Percentiles rank a stretch among this genome's conserved stretches.
Evolutionary conservation across 2,888 invertebrate genomes (phyloP).

Genomic region (Boloria euphrosyne): DNA sequence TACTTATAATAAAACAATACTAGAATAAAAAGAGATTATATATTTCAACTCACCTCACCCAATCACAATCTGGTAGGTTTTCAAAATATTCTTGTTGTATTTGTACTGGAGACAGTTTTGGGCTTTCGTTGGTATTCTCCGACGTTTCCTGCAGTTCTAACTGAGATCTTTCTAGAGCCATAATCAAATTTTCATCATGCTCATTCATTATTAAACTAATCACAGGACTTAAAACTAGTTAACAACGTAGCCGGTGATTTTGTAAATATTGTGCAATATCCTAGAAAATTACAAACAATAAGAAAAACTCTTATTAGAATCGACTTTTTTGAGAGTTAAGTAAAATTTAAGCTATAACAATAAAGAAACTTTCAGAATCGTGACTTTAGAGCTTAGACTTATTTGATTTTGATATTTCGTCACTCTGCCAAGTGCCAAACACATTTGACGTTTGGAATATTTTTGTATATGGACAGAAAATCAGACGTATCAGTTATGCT

Average conservation of each 20-base stretch:
- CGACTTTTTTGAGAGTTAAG: not conserved
- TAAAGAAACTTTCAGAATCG: no score
- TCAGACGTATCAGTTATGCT: no score
- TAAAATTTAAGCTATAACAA: not conserved
- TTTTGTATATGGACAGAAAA: no score
- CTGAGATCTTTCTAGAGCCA: conserved; percentile 25
- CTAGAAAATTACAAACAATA: not conserved
- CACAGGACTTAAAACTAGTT: not conserved
- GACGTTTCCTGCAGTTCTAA: conserved; percentile 23
- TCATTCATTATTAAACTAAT: conserved; percentile 25
- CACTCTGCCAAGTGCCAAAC: no score
- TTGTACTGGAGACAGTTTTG: conserved; percentile 59
- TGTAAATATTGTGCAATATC: conserved; percentile 16
- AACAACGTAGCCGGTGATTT: conserved; percentile 3
- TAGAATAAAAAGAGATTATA: conserved; percentile 2
- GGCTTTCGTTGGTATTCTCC: conserved; percentile 13
- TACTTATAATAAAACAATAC: no score
- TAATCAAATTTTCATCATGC: conserved; percentile 25
- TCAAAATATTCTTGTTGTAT: conserved; percentile 83
- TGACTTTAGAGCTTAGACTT: no score
- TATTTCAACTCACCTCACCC: conserved; percentile 66
- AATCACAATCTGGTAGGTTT: conserved; percentile 80
- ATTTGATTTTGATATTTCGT: no score
- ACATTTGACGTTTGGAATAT: no score
- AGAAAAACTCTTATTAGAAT: not conserved